Evolutionary conservation across 2,113 vertebrate species (phyloP), one percentile per base, ranked within the genome.

Genomic region (Pitta sordida): DNA sequence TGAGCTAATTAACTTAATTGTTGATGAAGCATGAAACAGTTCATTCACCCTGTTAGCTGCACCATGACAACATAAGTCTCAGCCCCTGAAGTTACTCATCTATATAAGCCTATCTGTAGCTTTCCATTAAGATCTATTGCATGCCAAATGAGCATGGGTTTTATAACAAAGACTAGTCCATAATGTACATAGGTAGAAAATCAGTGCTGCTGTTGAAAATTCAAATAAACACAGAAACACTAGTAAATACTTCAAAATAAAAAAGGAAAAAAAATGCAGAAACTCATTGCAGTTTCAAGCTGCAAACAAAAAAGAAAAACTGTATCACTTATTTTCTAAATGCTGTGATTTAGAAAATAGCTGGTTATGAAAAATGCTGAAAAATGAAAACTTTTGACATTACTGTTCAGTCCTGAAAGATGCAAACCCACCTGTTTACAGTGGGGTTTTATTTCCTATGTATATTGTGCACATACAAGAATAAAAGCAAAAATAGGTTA

Each of bases 1-100:
- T 99, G 98, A 99, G 99, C 99, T 99, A 99, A 99, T 99, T 99
- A 99, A 99, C 98, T 99, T 99, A 99, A 99, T 99, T 99, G 99
- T 99, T 99, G 99, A 99, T 99, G 99, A 99, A 99, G 99, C 99
- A 99, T 99, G 99, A 99, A 99, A 98, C 98, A 99, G 98, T 99
- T 99, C 98, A 99, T 99, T 99, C 98, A 98, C 98, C 98, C 98
- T 98, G 98, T 98, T 98, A 98, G 98, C 98, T 98, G 98, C 98
- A 98, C 99, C 99, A 99, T 99, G 99, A 99, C 99, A 99, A 99
- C 99, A 98, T 97, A 98, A 98, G 98, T 97, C 97, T 98, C 97
- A 98, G 98, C 97, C 98, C 98, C 98, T 98, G 98, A 98, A 98
- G 98, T 98, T 98, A 98, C 98, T 98, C 97, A 98, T 98, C 98